phyloP scores from a whole-genome alignment of 1,140 invertebrate species.

The Pseudomyrmex flavicornis region DNA sequence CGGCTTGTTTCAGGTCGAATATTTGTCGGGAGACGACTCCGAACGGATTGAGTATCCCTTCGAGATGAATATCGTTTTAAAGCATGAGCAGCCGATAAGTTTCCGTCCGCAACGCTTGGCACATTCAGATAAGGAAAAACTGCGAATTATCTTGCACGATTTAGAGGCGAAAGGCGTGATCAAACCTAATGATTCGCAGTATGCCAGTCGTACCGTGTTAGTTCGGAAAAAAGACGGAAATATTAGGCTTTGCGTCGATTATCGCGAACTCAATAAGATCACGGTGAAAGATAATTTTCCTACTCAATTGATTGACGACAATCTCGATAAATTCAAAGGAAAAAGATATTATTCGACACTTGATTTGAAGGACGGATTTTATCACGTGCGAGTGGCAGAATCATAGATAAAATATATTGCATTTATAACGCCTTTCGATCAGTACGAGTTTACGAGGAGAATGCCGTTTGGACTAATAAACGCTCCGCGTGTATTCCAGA shows the following conservation, averaged over 20 bases:
- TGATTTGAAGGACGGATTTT: slow-evolving; percentile 14
- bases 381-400: neutral
- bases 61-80: slow-evolving; percentile 26
- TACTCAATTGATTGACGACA: neutral
- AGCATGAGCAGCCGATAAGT: slow-evolving; percentile 18
- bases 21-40: too few species aligned
- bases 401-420: slow-evolving; percentile 7
- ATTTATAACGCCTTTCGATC: neutral
- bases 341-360: slow-evolving; percentile 4
- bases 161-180: neutral
- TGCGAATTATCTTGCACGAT: neutral
- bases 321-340: slow-evolving; percentile 8
- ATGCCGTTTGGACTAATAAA: slow-evolving; percentile 16
- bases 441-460: slow-evolving; percentile 26
- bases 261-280: slow-evolving; percentile 1
- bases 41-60: neutral
- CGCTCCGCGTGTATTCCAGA: slow-evolving; percentile 3
- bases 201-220: slow-evolving; percentile 2
- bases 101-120: neutral
- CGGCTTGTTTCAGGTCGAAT: neutral
- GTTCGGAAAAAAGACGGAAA: neutral
- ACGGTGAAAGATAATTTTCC: slow-evolving; percentile 36
- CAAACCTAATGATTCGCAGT: neutral
- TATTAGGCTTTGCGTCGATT: neutral
- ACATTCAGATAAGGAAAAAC: neutral